Evolutionary conservation across 2,797 vertebrate genomes (phyloP).

Genomic region (Pangasius sanitwongsei): DNA sequence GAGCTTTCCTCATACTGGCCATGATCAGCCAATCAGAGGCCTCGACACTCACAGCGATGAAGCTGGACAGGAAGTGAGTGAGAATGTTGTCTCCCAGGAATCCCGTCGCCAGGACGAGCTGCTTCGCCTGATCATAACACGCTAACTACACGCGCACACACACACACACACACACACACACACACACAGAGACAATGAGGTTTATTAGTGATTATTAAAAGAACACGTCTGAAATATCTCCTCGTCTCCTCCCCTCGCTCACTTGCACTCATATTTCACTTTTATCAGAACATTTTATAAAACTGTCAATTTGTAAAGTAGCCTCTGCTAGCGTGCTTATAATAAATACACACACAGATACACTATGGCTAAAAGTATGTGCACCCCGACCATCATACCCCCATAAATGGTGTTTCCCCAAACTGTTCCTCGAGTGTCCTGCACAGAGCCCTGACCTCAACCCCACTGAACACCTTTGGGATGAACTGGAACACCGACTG

Average conservation of each 20-base stretch:
- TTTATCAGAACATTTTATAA: not conserved
- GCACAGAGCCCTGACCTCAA: too few species aligned
- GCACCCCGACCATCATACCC: not conserved
- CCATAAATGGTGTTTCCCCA: too few species aligned
- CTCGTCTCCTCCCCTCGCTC: too few species aligned
- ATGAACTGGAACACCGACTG: too few species aligned
- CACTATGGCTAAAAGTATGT: not conserved
- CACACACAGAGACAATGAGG: not conserved
- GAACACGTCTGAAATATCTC: not conserved
- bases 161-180: slow-evolving; percentile 24
- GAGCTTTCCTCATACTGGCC: not conserved
- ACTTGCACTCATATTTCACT: not conserved
- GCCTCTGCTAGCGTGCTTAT: too few species aligned
- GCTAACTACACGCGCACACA: slow-evolving; percentile 76
- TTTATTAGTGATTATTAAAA: not conserved
- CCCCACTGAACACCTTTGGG: too few species aligned
- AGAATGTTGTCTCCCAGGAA: slow-evolving; percentile 86
- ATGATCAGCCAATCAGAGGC: not conserved
- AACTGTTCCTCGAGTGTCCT: too few species aligned
- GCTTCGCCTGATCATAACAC: slow-evolving; percentile 97
- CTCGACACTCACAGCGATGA: slow-evolving; percentile 86
- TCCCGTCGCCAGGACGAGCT: slow-evolving; percentile 88
- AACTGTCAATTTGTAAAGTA: too few species aligned
- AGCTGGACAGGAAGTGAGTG: slow-evolving; percentile 92
- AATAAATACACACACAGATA: too few species aligned